Percentiles rank a stretch among this genome's conserved stretches.
Evolutionary conservation across 2,888 invertebrate species (phyloP).

Genomic region (Eugnorisma glareosa): DNA sequence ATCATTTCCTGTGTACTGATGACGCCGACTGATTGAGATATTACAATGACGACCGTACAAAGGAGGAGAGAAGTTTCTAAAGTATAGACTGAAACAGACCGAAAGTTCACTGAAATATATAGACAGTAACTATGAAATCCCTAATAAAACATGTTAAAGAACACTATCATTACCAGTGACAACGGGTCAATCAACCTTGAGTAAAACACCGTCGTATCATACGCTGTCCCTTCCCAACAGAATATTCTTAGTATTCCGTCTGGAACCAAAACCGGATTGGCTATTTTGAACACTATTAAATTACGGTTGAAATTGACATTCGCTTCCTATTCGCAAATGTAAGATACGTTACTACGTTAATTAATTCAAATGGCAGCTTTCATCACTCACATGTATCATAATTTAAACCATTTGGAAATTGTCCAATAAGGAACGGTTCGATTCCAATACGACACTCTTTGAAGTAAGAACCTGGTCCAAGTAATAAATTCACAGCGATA

Average conservation of each 20-base stretch:
- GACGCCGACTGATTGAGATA: neutral
- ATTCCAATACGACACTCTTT: slow-evolving; percentile 48
- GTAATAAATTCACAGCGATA: slow-evolving; percentile 5
- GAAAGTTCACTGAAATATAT: neutral
- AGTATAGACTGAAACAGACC: neutral
- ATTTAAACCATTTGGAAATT: slow-evolving; percentile 61
- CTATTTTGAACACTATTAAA: slow-evolving; percentile 41
- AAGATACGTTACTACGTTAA: slow-evolving; percentile 13
- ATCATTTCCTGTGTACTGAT: slow-evolving; percentile 29
- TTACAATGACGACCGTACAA: neutral
- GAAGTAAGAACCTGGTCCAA: slow-evolving; percentile 34
- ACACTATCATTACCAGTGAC: neutral
- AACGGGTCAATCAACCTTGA: neutral
- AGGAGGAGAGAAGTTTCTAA: neutral
- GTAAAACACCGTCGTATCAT: neutral
- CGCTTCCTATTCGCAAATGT: slow-evolving; percentile 36
- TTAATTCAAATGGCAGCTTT: slow-evolving; percentile 42
- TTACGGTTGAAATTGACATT: slow-evolving; percentile 26
- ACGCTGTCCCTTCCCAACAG: neutral
- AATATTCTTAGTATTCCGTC: slow-evolving; percentile 37
- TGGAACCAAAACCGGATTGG: slow-evolving; percentile 29
- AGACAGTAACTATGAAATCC: neutral
- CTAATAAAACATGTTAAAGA: slow-evolving; percentile 2
- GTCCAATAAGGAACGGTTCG: slow-evolving; percentile 60
- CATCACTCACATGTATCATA: slow-evolving; percentile 55